Percentiles rank a stretch among this genome's conserved stretches.
Conservation (phyloP, 1,140 invertebrate species). For the Apis florea region DNA sequence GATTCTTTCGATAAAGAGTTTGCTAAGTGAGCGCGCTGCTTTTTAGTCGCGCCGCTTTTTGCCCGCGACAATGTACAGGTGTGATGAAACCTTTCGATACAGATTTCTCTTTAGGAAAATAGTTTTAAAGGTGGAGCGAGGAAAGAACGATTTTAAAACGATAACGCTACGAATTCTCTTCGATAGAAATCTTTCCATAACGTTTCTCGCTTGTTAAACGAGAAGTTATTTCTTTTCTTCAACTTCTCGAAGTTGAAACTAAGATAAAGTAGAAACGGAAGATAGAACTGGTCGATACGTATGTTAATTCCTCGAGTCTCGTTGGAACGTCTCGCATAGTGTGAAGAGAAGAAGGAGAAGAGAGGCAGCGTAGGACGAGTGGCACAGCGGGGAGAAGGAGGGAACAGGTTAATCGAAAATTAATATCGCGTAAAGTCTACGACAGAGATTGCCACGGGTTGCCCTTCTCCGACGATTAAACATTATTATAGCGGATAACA, state of each 20-base stretch:
- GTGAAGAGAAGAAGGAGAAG: neutral
- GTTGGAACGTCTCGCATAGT: too few species aligned
- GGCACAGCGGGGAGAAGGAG: neutral
- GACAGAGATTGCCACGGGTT: neutral
- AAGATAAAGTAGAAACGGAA: too few species aligned
- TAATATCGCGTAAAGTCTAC: conserved; percentile 24
- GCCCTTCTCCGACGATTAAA: conserved; percentile 51
- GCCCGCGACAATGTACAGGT: too few species aligned
- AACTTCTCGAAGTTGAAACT: too few species aligned
- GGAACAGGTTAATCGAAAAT: conserved; percentile 33
- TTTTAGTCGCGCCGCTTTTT: neutral
- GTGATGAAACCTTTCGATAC: neutral
- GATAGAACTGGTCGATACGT: too few species aligned
- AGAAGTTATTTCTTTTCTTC: too few species aligned
- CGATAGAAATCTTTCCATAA: too few species aligned
- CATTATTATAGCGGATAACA: conserved; percentile 59
- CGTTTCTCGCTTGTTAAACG: too few species aligned
- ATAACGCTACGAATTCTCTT: too few species aligned
- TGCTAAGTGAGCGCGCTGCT: conserved; percentile 6
- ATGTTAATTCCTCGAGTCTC: neutral
- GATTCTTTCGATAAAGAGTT: neutral
- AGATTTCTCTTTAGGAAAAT: neutral
- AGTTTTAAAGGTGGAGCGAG: neutral
- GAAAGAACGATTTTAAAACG: neutral
- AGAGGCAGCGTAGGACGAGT: neutral